These are phyloP conservation scores for Pituophis catenifer DNA, from an alignment of 2,113 vertebrate species.

Conservation along the genomic window DNA sequence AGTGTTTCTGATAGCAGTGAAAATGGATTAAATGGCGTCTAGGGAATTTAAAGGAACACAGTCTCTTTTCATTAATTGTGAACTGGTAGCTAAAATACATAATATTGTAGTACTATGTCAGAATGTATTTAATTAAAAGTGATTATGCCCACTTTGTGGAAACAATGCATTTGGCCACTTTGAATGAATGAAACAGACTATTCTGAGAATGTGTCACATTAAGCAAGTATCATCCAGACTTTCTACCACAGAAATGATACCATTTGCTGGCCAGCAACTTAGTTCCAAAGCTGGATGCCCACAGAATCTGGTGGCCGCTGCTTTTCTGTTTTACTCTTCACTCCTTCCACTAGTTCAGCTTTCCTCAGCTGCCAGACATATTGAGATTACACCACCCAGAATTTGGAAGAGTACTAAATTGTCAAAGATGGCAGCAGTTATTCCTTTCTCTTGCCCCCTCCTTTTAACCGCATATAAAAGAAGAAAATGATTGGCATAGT, in stretches of 20 bases:
- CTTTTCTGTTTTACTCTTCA: not conserved
- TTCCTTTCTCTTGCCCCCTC: not conserved
- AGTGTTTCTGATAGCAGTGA: constrained; percentile 97
- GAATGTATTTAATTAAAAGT: constrained; percentile 65
- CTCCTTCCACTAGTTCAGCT: not conserved
- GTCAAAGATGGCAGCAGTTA: not conserved
- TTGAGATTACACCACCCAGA: not conserved
- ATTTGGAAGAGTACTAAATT: not conserved
- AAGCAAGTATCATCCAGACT: not conserved
- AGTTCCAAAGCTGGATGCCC: not conserved
- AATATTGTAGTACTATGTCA: constrained; percentile 83
- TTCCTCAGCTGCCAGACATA: not conserved
- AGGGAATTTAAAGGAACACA: constrained; percentile 98
- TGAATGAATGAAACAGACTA: constrained; percentile 28
- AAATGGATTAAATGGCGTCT: constrained; percentile 99
- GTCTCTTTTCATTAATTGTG: constrained; percentile 99
- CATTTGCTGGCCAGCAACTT: not conserved
- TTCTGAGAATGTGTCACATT: constrained; percentile 26
- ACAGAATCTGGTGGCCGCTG: not conserved
- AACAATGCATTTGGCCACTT: constrained; percentile 28
- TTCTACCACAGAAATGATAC: constrained; percentile 7
- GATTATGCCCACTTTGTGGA: constrained; percentile 45
- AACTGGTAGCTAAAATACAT: constrained; percentile 86
- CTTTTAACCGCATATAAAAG: not conserved
- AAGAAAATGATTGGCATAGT: constrained; percentile 22